These are phyloP conservation scores for Watsonalla binaria DNA, from an alignment of 2,888 invertebrate genomes.

Conservation along the genomic window DNA sequence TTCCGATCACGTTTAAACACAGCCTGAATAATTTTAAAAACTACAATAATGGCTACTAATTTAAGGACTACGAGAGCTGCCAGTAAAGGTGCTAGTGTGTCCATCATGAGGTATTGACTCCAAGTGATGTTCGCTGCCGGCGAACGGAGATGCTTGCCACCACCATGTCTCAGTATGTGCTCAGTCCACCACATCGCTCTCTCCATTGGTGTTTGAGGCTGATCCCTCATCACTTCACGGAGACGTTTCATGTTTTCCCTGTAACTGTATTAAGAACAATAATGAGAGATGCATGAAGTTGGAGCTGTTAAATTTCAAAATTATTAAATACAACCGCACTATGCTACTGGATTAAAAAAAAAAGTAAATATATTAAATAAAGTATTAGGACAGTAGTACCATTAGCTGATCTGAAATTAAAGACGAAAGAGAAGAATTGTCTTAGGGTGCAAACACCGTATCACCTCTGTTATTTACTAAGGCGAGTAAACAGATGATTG, in stretches of 20 bases:
- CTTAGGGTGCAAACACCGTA: too few species aligned
- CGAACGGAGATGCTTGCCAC: slow-evolving; percentile 22
- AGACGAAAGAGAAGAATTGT: too few species aligned
- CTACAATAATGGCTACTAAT: not conserved
- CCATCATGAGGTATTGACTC: slow-evolving; percentile 11
- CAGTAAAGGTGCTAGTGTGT: not conserved
- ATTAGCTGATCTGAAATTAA: too few species aligned
- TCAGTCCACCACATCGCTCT: slow-evolving; percentile 29
- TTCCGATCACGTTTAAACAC: not conserved
- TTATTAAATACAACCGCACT: slow-evolving; percentile 37
- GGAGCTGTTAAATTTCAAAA: slow-evolving; percentile 30
- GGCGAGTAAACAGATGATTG: too few species aligned
- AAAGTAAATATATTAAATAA: too few species aligned
- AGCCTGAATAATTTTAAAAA: not conserved
- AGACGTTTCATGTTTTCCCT: slow-evolving; percentile 13
- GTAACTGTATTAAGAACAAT: slow-evolving; percentile 12
- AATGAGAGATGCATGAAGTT: not conserved
- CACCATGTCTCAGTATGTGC: slow-evolving; percentile 23
- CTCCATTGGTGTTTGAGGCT: slow-evolving; percentile 17
- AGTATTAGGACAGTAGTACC: too few species aligned
- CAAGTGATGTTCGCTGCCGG: slow-evolving; percentile 24
- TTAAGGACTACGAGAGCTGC: not conserved
- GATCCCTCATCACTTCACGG: slow-evolving; percentile 15
- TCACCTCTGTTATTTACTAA: too few species aligned
- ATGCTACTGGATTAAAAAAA: slow-evolving; percentile 18